Evolutionary conservation across 2,113 vertebrate genomes (phyloP), one percentile per base, ranked within the genome.

Genomic region (Pandion haliaetus): DNA sequence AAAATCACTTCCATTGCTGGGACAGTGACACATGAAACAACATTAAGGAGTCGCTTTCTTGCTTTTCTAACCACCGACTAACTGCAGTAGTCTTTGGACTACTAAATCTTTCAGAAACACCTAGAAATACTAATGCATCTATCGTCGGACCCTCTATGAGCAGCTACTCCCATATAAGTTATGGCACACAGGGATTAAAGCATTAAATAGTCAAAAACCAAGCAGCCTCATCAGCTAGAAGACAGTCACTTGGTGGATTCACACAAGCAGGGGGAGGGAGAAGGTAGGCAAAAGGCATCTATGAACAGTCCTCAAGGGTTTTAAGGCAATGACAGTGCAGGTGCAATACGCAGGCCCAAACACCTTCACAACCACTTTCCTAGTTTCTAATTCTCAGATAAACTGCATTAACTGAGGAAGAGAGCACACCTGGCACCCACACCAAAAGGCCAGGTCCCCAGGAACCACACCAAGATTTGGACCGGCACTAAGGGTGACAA

Each of bases 401-500:
- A 67, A 61, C 7, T n/a, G 36, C 18, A 58, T n/a, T 55, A 80
- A 69, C 3, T 5, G 5, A 59, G 38, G 29, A 79, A 69, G 5
- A 36, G 11, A 29, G 19, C 2, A 2, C 10, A 55, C 2, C 29
- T 1, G 0, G 24, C 29, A 72, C 7, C 15, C n/a, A 20, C 0
- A 1, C 8, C 4, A 0, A 49, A 79, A 83, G 59, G 18, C 42
- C 12, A 62, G 42, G 50, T 72, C 44, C 17, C 17, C 32, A 72
- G 34, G 1, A 70, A 50, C 29, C 34, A 57, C 28, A 31, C 9
- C 28, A 54, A 42, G 55, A 72, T 24, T 59, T 1, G 5, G 24
- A 58, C 4, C 24, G 76, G 38, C 2, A 2, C 7, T 31, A 66
- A 25, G 23, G 16, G 40, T 23, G 40, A 5, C 2, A 3, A 80